phyloP scores from a whole-genome alignment of 2,888 invertebrate species.

The Acheta domesticus region DNA sequence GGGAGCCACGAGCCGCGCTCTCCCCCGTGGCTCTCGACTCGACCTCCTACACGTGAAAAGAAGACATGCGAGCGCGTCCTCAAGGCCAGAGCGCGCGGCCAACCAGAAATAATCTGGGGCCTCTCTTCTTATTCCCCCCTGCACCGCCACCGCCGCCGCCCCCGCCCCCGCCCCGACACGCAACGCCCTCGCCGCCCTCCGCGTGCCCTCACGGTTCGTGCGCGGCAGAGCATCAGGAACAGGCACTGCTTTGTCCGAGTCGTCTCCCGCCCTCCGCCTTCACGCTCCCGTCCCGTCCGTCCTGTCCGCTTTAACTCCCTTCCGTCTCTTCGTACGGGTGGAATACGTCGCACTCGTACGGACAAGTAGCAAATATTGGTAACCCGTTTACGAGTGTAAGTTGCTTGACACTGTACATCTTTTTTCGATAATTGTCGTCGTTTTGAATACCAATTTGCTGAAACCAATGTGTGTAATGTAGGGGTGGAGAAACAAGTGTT shows the following conservation, averaged over 20 bases:
- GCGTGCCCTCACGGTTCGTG: neutral
- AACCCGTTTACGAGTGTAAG: too few species aligned
- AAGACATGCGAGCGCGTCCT: constrained; percentile 1
- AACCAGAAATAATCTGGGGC: constrained; percentile 27
- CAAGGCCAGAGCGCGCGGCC: constrained; percentile 20
- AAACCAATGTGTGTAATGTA: too few species aligned
- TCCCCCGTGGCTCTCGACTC: neutral
- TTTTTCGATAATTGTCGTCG: too few species aligned
- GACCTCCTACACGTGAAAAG: constrained; percentile 7
- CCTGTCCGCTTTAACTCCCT: too few species aligned
- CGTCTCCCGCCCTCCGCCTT: neutral
- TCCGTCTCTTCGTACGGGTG: too few species aligned
- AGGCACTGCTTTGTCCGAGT: neutral
- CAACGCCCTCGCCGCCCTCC: constrained; percentile 18
- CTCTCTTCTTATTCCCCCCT: neutral
- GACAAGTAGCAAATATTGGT: too few species aligned
- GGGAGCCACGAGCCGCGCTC: neutral
- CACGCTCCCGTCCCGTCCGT: too few species aligned
- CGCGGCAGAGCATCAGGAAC: neutral
- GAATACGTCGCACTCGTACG: too few species aligned
- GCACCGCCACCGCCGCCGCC: neutral
- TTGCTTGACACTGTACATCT: too few species aligned
- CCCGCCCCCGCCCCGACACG: neutral
- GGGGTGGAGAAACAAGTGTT: too few species aligned
- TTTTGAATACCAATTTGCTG: too few species aligned